phyloP scores from a whole-genome alignment of 2,797 vertebrate genomes.

The Falco biarmicus region DNA sequence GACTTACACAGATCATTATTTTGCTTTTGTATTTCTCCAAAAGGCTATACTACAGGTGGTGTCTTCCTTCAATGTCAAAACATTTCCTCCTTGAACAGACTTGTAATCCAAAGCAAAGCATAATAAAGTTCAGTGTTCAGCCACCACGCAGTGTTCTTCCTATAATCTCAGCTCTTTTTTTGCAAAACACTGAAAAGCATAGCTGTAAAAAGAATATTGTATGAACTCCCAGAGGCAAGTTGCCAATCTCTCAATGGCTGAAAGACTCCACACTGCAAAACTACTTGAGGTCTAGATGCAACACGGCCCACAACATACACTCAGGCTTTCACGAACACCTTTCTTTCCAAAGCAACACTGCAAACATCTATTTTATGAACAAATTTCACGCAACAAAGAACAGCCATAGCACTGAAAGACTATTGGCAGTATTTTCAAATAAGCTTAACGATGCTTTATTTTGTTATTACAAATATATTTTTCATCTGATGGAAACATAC shows the following conservation, averaged over 20 bases:
- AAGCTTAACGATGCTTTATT: neutral
- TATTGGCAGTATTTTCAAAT: neutral
- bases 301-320: neutral
- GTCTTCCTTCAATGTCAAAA: neutral
- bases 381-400: neutral
- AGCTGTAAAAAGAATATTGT: neutral
- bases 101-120: neutral
- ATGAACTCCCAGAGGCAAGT: neutral
- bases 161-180: neutral
- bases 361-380: neutral
- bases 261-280: neutral
- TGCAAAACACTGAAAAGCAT: neutral
- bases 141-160: neutral
- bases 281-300: neutral
- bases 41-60: neutral
- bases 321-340: neutral
- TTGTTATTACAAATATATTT: neutral
- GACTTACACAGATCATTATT: neutral
- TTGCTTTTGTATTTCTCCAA: neutral
- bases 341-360: neutral
- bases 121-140: neutral
- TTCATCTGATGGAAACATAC: neutral
- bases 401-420: neutral
- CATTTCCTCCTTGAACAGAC: neutral
- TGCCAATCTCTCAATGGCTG: neutral